Evolutionary conservation across 2,888 invertebrate genomes (phyloP).

Genomic region (Hirtodrosophila confusa): DNA sequence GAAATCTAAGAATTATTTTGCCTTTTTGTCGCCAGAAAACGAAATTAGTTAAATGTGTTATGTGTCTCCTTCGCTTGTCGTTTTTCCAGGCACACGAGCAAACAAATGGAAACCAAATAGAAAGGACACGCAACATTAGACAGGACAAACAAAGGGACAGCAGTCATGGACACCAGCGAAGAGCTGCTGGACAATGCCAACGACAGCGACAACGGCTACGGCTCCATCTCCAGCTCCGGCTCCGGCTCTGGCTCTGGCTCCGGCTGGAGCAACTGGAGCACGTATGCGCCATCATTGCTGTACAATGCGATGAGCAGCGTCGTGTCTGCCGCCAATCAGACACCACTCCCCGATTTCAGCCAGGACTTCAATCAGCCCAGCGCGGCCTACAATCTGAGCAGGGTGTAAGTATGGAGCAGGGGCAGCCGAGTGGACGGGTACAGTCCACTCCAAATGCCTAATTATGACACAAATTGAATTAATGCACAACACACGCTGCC

Average conservation of each 20-base stretch:
- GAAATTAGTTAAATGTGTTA: slow-evolving; percentile 64
- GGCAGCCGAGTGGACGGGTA: neutral
- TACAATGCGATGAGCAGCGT: slow-evolving; percentile 63
- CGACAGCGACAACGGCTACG: slow-evolving; percentile 7
- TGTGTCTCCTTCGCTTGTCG: slow-evolving; percentile 32
- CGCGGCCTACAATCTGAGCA: slow-evolving; percentile 57
- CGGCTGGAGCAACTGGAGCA: slow-evolving; percentile 70
- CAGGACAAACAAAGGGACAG: slow-evolving; percentile 34
- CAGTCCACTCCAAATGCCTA: slow-evolving; percentile 41
- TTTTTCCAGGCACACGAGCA: slow-evolving; percentile 56
- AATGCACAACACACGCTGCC: slow-evolving; percentile 44
- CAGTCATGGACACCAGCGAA: slow-evolving; percentile 41
- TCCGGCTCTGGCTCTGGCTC: neutral
- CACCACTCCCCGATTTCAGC: slow-evolving; percentile 42
- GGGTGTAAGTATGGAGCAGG: slow-evolving; percentile 48
- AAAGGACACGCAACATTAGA: slow-evolving; percentile 69
- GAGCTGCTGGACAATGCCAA: slow-evolving; percentile 39
- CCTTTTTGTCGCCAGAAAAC: slow-evolving; percentile 19
- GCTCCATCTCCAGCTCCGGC: too few species aligned
- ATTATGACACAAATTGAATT: slow-evolving; percentile 75
- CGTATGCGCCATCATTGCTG: slow-evolving; percentile 60
- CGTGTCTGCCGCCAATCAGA: slow-evolving; percentile 60
- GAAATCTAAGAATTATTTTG: slow-evolving; percentile 24
- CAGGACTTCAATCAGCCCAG: slow-evolving; percentile 24
- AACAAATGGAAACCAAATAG: slow-evolving; percentile 75